Conservation (phyloP, 2,113 vertebrate genomes). For the Alethe diademata region DNA sequence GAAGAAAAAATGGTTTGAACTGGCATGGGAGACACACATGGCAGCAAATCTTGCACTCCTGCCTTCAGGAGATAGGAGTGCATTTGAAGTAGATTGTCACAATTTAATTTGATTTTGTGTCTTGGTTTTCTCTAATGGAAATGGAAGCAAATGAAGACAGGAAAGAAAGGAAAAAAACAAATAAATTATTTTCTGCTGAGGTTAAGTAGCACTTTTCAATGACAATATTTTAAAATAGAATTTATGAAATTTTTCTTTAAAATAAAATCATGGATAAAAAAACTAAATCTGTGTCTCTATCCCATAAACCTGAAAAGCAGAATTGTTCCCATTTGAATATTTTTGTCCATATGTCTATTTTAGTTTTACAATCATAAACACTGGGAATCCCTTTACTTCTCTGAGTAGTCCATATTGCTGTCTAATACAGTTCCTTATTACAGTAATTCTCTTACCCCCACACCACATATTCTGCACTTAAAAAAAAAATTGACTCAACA, state of each 20-base stretch:
- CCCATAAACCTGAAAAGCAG: neutral
- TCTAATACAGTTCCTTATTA: neutral
- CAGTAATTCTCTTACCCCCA: neutral
- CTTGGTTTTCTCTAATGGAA: neutral
- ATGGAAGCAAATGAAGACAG: neutral
- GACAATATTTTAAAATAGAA: neutral
- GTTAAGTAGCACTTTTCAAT: neutral
- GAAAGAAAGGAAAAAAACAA: neutral
- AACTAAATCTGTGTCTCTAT: neutral
- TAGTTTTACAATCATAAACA: accelerated
- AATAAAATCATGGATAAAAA: neutral
- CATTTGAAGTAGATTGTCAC: neutral
- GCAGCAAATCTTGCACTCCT: neutral
- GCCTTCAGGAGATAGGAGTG: neutral
- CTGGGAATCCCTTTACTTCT: neutral
- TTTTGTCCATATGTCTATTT: neutral
- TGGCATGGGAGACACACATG: neutral
- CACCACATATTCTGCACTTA: neutral
- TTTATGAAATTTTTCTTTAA: neutral
- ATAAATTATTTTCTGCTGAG: neutral
- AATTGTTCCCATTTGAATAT: accelerated
- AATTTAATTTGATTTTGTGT: neutral
- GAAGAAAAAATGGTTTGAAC: neutral
- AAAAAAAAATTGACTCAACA: neutral
- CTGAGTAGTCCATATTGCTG: neutral